Evolutionary conservation across 2,113 vertebrate species (phyloP), one percentile per base, ranked within the genome.

Genomic region (Verasper variegatus): DNA sequence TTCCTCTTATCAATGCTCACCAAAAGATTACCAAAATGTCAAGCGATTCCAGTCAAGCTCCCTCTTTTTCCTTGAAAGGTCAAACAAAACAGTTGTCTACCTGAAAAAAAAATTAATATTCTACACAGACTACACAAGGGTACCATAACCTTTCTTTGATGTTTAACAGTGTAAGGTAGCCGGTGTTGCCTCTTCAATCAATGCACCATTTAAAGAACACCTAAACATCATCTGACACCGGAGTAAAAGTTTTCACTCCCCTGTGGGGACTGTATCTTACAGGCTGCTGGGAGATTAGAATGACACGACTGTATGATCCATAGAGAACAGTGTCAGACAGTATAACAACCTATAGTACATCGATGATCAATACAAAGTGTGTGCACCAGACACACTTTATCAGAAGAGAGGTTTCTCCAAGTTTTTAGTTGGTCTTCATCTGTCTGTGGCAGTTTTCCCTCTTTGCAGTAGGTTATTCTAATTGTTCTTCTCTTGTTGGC

Each of bases 1-100:
- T 78, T 78, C 61, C 82, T 86, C 89, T 94, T 93, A 95, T 94
- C 92, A 92, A 76, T 83, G 84, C 86, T 86, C 80, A 90, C 89
- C 85, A 85, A 89, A 89, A 92, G 91, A 93, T 91, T 92, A 88
- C 78, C 74, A 89, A 95, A 95, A 95, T 95, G 94, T 95, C 95
- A 95, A 93, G 89, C 87, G 61, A 87, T 91, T 93, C 83, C 88
- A 92, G 90, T 92, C 86, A 85, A 93, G 91, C 91, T 91, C 91
- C 92, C 90, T 87, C 82, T 92, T 92, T 91, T 92, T 89, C 89
- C 76, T 88, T 89, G 78, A 94, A 95, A 95, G 94, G 94, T 94
- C 94, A 95, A 65, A 83, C 72, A 81, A 91, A 93, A 91, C 87
- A 86, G 85, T 88, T 86, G 89, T 89, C 87, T 89, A 81, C 89